phyloP scores from a whole-genome alignment of 2,113 vertebrate genomes.

The Laticauda colubrina region DNA sequence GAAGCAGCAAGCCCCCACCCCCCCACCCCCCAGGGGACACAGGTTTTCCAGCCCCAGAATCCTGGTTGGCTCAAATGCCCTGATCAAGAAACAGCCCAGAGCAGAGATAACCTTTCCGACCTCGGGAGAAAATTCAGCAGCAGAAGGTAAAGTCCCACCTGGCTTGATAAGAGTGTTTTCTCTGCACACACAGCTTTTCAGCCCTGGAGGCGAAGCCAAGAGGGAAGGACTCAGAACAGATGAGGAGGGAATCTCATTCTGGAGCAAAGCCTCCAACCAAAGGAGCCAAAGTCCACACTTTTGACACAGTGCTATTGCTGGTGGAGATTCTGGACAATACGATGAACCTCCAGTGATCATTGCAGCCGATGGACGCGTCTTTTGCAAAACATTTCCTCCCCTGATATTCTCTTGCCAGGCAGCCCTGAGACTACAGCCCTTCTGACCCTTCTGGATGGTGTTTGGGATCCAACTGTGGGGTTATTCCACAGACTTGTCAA shows the following conservation, averaged over 20 bases:
- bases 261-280: background rate
- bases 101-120: background rate
- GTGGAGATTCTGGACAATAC: background rate
- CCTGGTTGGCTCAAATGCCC: background rate
- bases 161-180: slow-evolving; percentile 9
- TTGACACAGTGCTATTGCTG: background rate
- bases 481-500: background rate
- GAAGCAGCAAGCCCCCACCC: no score
- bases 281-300: background rate
- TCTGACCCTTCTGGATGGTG: background rate
- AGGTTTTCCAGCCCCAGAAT: background rate
- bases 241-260: background rate
- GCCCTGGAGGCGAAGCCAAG: slow-evolving; percentile 1
- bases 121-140: background rate
- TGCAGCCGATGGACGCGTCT: background rate
- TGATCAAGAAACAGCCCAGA: slow-evolving; percentile 24
- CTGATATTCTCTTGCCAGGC: background rate
- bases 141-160: slow-evolving; percentile 23
- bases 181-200: background rate
- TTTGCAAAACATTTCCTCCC: background rate
- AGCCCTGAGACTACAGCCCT: background rate
- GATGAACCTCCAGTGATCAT: no score
- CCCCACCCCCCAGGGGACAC: background rate
- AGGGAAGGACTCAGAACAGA: fast-evolving
- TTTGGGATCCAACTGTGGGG: background rate